Evolutionary conservation across 2,113 vertebrate genomes (phyloP).

Genomic region (Cyrtonyx montezumae): DNA sequence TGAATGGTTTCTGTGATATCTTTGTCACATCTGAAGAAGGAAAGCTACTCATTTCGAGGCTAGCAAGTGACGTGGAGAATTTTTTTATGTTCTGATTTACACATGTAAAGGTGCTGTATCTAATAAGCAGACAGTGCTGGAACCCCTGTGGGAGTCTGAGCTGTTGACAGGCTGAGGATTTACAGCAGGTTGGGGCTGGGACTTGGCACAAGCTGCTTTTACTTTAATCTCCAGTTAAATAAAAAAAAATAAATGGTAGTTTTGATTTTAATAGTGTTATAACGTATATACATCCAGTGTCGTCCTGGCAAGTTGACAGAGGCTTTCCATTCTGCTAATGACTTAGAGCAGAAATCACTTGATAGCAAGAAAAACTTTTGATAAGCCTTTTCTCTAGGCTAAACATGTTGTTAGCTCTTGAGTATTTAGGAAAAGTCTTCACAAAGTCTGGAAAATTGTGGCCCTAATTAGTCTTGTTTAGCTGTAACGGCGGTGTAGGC

Average conservation of each 20-base stretch:
- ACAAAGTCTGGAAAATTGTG: neutral
- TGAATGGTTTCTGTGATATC: neutral
- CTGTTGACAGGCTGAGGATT: neutral
- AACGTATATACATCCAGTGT: neutral
- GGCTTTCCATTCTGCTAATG: neutral
- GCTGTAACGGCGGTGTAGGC: fast-evolving
- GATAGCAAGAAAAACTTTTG: neutral
- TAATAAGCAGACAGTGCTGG: too few relatives aligned
- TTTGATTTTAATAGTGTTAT: neutral
- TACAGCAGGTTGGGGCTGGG: neutral
- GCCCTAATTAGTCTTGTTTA: neutral
- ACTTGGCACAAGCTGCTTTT: neutral
- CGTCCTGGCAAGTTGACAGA: neutral
- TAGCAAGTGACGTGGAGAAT: neutral
- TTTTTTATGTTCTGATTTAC: neutral
- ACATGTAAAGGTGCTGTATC: fast-evolving
- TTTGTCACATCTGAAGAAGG: neutral
- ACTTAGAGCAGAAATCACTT: neutral
- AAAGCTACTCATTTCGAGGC: neutral
- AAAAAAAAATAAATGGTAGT: neutral
- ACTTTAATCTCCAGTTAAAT: neutral
- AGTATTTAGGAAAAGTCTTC: neutral
- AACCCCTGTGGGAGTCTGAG: neutral
- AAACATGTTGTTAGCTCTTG: neutral
- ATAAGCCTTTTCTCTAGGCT: neutral